phyloP scores from a whole-genome alignment of 1,140 invertebrate species.

The Ips nitidus region DNA sequence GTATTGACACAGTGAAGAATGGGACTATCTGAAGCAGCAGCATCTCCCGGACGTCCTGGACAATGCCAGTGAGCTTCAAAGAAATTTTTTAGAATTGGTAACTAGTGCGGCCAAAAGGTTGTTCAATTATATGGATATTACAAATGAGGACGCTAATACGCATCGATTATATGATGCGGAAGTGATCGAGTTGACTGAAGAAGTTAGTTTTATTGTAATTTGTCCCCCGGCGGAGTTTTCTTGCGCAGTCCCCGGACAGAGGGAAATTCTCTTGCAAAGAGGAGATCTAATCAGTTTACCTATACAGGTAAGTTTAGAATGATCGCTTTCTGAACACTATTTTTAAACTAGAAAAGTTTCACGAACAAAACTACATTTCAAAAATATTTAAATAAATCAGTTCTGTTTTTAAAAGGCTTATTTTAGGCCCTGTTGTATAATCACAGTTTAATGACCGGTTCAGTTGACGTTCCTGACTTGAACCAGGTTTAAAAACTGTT shows the following conservation, averaged over 20 bases:
- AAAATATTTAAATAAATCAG: no score
- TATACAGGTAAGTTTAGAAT: conserved; percentile 59
- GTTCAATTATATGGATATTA: conserved; percentile 79
- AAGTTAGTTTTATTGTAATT: conserved; percentile 87
- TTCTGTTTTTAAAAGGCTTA: no score
- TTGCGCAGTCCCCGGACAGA: conserved; percentile 86
- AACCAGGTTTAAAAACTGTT: background rate
- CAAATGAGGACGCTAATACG: conserved; percentile 63
- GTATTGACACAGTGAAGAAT: conserved; percentile 75
- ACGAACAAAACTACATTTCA: background rate
- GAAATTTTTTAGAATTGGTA: conserved; percentile 74
- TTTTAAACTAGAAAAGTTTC: background rate
- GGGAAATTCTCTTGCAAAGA: conserved; percentile 75
- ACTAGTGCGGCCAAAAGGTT: conserved; percentile 70
- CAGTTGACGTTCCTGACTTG: background rate
- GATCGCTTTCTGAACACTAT: background rate
- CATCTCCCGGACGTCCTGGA: conserved; percentile 53
- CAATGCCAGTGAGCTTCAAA: conserved; percentile 70
- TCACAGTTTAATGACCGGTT: background rate
- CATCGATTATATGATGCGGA: conserved; percentile 88
- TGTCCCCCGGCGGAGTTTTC: conserved; percentile 88
- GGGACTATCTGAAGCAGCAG: conserved; percentile 74
- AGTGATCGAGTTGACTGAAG: conserved; percentile 84
- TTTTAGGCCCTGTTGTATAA: no score
- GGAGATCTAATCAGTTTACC: conserved; percentile 82